Evolutionary conservation across 2,797 vertebrate genomes (phyloP).

Genomic region (Adelosebastes latens): DNA sequence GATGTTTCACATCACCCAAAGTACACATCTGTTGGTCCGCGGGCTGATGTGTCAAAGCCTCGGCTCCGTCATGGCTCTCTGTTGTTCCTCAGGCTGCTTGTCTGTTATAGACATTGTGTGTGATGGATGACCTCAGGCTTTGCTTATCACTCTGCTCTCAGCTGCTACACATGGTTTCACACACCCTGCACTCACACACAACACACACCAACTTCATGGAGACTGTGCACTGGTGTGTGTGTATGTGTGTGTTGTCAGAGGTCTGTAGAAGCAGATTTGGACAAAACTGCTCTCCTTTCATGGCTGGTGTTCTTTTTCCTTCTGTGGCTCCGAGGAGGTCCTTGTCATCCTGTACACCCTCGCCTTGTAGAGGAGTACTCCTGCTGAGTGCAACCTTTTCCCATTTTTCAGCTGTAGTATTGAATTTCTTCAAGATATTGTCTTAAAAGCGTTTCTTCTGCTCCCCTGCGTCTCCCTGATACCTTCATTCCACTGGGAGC

Average conservation of each 20-base stretch:
- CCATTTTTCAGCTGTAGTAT: not conserved
- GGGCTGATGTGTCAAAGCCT: not conserved
- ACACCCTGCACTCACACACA: not conserved
- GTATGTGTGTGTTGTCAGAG: not conserved
- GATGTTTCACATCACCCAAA: not conserved
- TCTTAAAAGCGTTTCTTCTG: not conserved
- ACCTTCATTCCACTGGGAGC: not conserved
- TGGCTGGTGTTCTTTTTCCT: not conserved
- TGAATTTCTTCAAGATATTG: not conserved
- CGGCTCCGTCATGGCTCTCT: not conserved
- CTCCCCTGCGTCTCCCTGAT: not conserved
- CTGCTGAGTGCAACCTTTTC: not conserved
- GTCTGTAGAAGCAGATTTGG: not conserved
- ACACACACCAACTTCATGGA: not conserved
- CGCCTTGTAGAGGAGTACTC: not conserved
- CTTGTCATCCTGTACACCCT: not conserved
- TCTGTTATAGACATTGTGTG: constrained; percentile 1
- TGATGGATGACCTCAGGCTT: constrained; percentile 31
- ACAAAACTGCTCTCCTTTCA: not conserved
- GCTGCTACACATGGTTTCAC: not conserved
- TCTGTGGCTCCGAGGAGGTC: not conserved
- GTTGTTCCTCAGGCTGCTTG: not conserved
- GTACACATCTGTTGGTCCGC: constrained; percentile 19
- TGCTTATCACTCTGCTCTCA: constrained; percentile 16
- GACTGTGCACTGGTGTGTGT: not conserved